Percentiles rank a stretch among this genome's conserved stretches.
These are phyloP conservation scores for Tipula helvola DNA, from an alignment of 2,888 invertebrate genomes.

Conservation along the genomic window DNA sequence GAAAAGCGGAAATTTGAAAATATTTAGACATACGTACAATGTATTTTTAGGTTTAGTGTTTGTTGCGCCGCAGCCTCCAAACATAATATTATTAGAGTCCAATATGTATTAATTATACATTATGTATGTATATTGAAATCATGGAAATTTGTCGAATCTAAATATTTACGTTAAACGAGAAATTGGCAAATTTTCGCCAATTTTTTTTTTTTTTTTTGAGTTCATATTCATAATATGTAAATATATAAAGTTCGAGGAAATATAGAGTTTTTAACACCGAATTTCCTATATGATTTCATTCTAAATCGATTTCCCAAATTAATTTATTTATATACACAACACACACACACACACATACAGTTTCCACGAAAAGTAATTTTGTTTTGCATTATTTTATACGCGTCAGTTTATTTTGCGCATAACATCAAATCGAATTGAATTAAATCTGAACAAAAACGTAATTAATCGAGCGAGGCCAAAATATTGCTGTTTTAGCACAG, in stretches of 20 bases:
- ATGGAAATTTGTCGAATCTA: not conserved
- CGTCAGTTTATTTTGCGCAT: not conserved
- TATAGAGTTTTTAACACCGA: not conserved
- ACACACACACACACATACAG: not conserved
- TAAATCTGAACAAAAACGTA: too few species aligned
- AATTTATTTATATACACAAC: not conserved
- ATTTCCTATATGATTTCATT: not conserved
- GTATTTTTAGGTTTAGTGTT: not conserved
- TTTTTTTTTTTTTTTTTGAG: not conserved
- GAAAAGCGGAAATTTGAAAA: not conserved
- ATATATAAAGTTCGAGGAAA: not conserved
- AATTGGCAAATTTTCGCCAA: not conserved
- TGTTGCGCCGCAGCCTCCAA: not conserved
- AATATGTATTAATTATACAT: not conserved
- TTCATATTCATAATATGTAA: not conserved
- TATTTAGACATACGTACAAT: not conserved
- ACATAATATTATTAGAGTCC: not conserved
- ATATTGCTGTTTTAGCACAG: too few species aligned
- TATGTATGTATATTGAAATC: not conserved
- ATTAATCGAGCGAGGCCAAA: too few species aligned
- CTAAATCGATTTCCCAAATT: not conserved
- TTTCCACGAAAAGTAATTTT: not conserved
- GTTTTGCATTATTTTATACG: not conserved
- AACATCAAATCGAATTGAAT: not conserved
- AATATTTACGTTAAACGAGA: not conserved